Conservation (phyloP, 2,797 vertebrate genomes). For the Alcedo quadribrachys region DNA sequence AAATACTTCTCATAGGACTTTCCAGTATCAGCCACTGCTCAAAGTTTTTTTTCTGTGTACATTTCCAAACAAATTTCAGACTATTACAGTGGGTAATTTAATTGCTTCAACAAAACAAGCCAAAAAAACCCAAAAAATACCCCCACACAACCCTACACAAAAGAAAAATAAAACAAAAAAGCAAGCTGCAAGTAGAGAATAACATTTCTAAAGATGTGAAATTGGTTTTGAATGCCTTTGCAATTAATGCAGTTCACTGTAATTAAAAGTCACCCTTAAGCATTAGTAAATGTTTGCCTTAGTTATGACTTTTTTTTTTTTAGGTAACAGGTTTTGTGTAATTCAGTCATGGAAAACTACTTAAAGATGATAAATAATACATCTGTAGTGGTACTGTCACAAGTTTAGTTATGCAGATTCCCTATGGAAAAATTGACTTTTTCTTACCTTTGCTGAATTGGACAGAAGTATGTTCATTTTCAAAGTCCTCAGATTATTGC, state of each 20-base stretch:
- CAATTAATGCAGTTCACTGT: background rate
- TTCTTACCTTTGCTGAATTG: background rate
- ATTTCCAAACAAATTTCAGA: background rate
- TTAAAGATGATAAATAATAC: background rate
- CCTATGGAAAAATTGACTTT: background rate
- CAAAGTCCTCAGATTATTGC: background rate
- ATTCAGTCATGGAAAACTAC: background rate
- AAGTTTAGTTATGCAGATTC: background rate
- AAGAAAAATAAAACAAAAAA: background rate
- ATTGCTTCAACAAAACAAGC: background rate
- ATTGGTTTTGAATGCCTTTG: background rate
- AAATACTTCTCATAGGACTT: background rate
- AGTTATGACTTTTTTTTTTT: background rate
- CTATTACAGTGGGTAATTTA: background rate
- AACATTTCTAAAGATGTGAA: background rate
- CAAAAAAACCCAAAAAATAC: background rate
- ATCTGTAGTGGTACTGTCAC: background rate
- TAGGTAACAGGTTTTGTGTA: background rate
- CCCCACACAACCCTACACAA: no score
- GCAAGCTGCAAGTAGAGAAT: background rate
- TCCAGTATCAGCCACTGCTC: background rate
- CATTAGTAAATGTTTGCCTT: background rate
- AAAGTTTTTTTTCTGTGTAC: background rate
- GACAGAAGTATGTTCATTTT: background rate
- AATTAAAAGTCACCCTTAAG: background rate